Percentiles rank a stretch among this genome's conserved stretches.
phyloP scores from a whole-genome alignment of 2,797 vertebrate genomes.

The Simalia tracyae region DNA sequence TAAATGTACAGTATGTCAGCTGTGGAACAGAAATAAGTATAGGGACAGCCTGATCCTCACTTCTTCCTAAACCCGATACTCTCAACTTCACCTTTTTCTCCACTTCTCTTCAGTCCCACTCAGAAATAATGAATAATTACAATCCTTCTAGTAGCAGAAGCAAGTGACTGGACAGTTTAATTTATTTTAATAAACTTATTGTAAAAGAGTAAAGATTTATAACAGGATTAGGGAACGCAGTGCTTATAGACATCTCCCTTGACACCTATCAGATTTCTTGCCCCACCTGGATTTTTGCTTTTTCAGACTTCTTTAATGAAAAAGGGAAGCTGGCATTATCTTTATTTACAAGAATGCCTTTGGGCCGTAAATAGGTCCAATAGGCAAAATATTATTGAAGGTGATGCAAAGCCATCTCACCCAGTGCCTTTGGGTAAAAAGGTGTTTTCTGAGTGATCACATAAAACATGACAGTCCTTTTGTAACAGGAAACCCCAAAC shows the following conservation, averaged over 20 bases:
- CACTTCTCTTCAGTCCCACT: not conserved
- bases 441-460: not conserved
- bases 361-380: not conserved
- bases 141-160: not conserved
- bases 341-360: not conserved
- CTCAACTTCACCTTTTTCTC: not conserved
- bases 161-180: not conserved
- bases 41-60: not conserved
- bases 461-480: not conserved
- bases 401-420: not conserved
- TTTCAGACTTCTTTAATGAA: not conserved
- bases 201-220: not conserved
- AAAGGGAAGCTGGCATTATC: not conserved
- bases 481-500: not conserved
- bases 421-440: not conserved
- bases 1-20: not conserved
- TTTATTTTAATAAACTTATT: not conserved
- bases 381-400: not conserved
- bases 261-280: not conserved
- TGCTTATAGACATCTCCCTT: not conserved
- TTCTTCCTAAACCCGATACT: not conserved
- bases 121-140: not conserved
- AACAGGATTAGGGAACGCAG: not conserved
- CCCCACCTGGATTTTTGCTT: not conserved
- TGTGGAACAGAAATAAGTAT: not conserved